phyloP scores from a whole-genome alignment of 2,888 invertebrate species.

The Villa cingulata region DNA sequence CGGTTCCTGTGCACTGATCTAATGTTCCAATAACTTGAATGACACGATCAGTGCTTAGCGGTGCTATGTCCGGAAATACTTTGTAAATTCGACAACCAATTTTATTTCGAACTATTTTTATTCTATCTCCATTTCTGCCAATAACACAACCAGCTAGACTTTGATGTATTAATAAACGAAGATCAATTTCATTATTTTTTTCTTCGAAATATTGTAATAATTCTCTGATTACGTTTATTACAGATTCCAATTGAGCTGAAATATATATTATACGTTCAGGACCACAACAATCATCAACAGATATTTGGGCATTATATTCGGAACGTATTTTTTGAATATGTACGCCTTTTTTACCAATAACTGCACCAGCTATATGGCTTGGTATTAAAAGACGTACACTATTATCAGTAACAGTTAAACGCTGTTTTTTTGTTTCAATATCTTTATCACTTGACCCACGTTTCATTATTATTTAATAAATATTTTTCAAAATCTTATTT shows the following conservation, averaged over 20 bases:
- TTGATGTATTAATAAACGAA: constrained; percentile 85
- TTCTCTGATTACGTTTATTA: constrained; percentile 70
- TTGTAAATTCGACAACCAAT: constrained; percentile 84
- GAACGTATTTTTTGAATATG: constrained; percentile 85
- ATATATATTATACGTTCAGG: constrained; percentile 92
- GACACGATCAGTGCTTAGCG: constrained; percentile 93
- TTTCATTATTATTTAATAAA: no score
- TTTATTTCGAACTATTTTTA: constrained; percentile 45
- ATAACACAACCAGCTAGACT: constrained; percentile 93
- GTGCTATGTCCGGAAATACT: constrained; percentile 87
- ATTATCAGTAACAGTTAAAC: background rate
- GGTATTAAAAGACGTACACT: constrained; percentile 23
- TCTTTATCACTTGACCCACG: no score
- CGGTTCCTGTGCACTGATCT: constrained; percentile 67
- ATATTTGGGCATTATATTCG: constrained; percentile 96
- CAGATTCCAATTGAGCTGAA: constrained; percentile 67
- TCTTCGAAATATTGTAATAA: constrained; percentile 68
- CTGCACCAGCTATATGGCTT: constrained; percentile 75
- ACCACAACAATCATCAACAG: constrained; percentile 98
- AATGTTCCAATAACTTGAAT: constrained; percentile 82
- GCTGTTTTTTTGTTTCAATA: background rate
- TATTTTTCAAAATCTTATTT: no score
- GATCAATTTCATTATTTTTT: constrained; percentile 55
- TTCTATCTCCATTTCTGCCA: constrained; percentile 44
- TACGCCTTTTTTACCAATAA: constrained; percentile 90